phyloP scores from a whole-genome alignment of 2,797 vertebrate genomes.

The Chelmon rostratus region DNA sequence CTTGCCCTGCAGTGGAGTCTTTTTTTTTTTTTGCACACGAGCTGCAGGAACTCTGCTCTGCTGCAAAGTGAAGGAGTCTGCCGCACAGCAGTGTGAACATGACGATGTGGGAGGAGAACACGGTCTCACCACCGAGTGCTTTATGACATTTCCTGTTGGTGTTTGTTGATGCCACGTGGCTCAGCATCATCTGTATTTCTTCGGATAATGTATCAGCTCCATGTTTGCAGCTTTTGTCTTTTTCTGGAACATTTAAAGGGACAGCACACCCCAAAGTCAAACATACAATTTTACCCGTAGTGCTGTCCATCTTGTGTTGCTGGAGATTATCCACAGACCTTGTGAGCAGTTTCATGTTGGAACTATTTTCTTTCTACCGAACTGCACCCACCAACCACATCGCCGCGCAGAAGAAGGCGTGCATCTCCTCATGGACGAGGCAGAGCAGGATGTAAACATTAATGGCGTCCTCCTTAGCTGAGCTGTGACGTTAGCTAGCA shows the following conservation, averaged over 20 bases:
- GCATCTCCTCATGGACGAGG: no score
- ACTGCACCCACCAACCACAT: no score
- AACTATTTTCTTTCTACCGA: no score
- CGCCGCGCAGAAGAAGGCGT: no score
- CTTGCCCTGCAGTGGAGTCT: slow-evolving; percentile 19
- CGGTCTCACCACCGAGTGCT: slow-evolving; percentile 63
- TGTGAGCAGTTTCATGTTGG: no score
- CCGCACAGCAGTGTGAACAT: slow-evolving; percentile 28
- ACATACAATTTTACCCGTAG: no score
- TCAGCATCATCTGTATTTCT: slow-evolving; percentile 29
- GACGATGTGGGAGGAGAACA: slow-evolving; percentile 26
- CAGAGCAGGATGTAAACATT: no score
- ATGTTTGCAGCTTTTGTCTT: background rate
- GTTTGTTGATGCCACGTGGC: slow-evolving; percentile 54
- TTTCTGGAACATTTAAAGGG: background rate
- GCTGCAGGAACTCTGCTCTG: slow-evolving; percentile 5
- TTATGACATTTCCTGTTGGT: slow-evolving; percentile 62
- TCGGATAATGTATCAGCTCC: background rate
- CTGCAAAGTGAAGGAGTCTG: slow-evolving; percentile 25
- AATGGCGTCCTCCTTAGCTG: no score
- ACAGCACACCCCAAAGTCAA: no score
- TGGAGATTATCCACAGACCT: no score
- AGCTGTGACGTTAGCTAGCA: no score
- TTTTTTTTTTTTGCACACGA: background rate
- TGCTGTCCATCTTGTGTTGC: no score